Conservation (phyloP, 2,888 invertebrate species). For the Lasioglossum oenotherae region DNA sequence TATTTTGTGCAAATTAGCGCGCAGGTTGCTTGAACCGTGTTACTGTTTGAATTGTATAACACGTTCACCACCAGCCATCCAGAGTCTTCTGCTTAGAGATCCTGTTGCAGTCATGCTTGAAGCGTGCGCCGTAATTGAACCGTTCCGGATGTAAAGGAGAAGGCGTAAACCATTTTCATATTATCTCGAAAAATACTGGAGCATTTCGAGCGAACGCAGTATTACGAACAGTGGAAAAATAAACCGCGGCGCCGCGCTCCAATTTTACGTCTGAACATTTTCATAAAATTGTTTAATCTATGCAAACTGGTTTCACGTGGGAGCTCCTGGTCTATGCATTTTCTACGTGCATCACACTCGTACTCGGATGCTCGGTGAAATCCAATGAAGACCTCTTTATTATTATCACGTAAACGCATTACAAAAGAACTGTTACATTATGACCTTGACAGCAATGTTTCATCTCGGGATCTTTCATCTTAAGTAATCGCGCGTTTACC, state of each 20-base stretch:
- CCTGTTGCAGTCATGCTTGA: conserved; percentile 27
- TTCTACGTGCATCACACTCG: not conserved
- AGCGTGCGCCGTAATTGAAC: conserved; percentile 18
- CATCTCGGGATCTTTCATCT: not conserved
- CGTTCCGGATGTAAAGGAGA: conserved; percentile 4
- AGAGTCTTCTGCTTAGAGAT: conserved; percentile 28
- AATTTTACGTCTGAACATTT: not conserved
- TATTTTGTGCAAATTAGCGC: conserved; percentile 53
- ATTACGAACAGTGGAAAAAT: not conserved
- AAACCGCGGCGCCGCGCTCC: not conserved
- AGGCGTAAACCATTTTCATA: not conserved
- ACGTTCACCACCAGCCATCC: conserved; percentile 16
- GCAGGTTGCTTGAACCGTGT: conserved; percentile 33
- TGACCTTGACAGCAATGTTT: not conserved
- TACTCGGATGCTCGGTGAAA: not conserved
- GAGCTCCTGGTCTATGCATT: conserved; percentile 28
- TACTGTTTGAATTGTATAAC: conserved; percentile 34
- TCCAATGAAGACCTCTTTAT: not conserved
- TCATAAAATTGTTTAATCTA: not conserved
- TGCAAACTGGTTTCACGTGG: not conserved
- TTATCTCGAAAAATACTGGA: conserved; percentile 2
- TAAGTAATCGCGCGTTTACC: not conserved
- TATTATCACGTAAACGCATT: not conserved
- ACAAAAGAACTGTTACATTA: not conserved
- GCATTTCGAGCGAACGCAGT: not conserved